Percentiles rank a stretch among this genome's conserved stretches.
These are phyloP conservation scores for Steatornis caripensis DNA, from an alignment of 2,113 vertebrate species.

Conservation along the genomic window DNA sequence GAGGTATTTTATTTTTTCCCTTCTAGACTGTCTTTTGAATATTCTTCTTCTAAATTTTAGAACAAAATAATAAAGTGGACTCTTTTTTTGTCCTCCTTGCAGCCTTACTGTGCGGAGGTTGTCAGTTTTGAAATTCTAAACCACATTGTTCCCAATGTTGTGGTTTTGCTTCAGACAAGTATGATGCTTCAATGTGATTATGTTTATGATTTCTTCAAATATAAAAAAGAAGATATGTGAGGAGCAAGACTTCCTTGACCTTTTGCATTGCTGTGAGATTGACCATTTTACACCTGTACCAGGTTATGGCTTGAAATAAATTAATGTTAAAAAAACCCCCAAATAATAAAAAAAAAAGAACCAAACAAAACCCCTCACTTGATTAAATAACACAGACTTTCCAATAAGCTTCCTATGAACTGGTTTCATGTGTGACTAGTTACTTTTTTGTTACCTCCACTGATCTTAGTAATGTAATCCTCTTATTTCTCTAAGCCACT, in stretches of 20 bases:
- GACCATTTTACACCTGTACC: neutral
- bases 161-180: neutral
- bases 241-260: neutral
- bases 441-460: neutral
- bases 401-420: neutral
- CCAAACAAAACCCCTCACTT: neutral
- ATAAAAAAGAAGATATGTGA: neutral
- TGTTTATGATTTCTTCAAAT: neutral
- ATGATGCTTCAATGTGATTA: neutral
- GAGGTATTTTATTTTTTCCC: rapidly evolving
- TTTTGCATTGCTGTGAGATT: neutral
- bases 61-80: neutral
- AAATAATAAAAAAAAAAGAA: neutral
- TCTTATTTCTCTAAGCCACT: neutral
- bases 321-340: neutral
- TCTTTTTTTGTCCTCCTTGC: neutral
- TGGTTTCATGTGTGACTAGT: neutral
- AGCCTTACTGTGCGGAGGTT: neutral
- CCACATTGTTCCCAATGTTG: neutral
- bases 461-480: neutral
- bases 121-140: neutral
- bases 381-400: neutral
- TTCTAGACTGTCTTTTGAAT: neutral
- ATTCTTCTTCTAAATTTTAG: neutral
- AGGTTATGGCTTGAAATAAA: neutral